phyloP scores from a whole-genome alignment of 2,888 invertebrate species.

The Xanthia togata region DNA sequence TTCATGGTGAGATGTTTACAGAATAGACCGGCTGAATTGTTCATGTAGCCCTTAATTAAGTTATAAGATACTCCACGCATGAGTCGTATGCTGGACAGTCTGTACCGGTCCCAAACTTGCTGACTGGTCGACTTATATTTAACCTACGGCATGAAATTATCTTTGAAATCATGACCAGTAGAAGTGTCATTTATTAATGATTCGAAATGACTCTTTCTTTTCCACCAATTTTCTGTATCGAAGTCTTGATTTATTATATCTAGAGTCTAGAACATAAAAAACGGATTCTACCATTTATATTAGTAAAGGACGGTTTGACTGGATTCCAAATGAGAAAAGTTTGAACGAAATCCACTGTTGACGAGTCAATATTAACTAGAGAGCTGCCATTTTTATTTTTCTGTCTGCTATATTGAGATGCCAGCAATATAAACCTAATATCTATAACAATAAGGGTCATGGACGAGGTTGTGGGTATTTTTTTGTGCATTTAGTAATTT shows the following conservation, averaged over 20 bases:
- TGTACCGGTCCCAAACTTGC: neutral
- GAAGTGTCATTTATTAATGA: neutral
- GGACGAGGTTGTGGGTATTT: neutral
- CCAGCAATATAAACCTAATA: constrained; percentile 40
- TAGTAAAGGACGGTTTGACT: constrained; percentile 75
- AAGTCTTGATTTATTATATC: constrained; percentile 36
- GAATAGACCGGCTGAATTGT: neutral
- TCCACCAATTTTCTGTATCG: neutral
- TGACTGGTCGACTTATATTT: neutral
- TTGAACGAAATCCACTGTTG: constrained; percentile 85
- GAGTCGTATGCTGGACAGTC: neutral
- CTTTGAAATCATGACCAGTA: neutral
- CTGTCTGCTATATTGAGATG: constrained; percentile 24
- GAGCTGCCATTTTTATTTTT: constrained; percentile 73
- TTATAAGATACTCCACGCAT: neutral
- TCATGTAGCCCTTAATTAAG: neutral
- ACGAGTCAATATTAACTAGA: constrained; percentile 89
- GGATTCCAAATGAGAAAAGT: constrained; percentile 89
- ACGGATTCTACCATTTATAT: constrained; percentile 67
- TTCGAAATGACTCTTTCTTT: neutral
- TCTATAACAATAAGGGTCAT: neutral
- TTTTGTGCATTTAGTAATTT: constrained; percentile 35
- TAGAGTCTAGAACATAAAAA: constrained; percentile 58
- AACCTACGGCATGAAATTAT: neutral
- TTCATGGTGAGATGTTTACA: neutral